Base-by-base conservation (phyloP, 35 echinoderm and acorn worm genomes). In the Stichopus chloronotus region DNA sequence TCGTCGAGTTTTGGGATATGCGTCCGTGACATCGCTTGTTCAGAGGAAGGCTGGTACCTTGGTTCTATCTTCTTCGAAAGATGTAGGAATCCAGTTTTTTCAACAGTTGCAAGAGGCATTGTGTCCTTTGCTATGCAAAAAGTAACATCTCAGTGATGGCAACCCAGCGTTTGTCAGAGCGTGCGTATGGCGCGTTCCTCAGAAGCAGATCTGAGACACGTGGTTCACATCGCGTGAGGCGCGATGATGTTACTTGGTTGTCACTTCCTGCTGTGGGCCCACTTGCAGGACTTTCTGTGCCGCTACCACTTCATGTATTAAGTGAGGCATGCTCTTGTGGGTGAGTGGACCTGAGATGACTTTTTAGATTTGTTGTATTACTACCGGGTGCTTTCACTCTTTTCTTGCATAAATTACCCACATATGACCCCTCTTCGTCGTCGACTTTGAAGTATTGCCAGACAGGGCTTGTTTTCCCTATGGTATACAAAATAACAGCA, bases 31-130 rank as follows among this genome's bases (percentile, higher is more conserved):
- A 91, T 8, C 25, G 59, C 43, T 8, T 17, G 60, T 76, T 90
- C 65, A 68, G 5, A 53, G 13, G 71, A 63, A 20, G 55, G 69
- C 16, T 20, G 10, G 60, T 78, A 91, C 58, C 30, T 63, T 17
- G 57, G 57, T 9, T 88, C 79, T 21, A 88, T 4, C 22, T 61
- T 88, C n/a, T 61, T 71, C 55, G 65, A 5, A 9, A 88, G 63
- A 61, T 63, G 86, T 13, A 16, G 86, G 53, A 88, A 88, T 12
- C 86, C 86, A 8, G 86, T 57, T 59, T 88, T 88, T 88, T 63
- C 86, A 4, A 71, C 86, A 59, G 86, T 88, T 7, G 4, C 4
- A 4, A 87, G 1, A 9, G 83, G 83, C 83, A 87, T 55, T 6
- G 83, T 10, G 20, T 87, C 83, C 12, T 88, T 83, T n/a, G 80